Evolutionary conservation across 2,113 vertebrate genomes (phyloP).

Genomic region (Grallaria varia): DNA sequence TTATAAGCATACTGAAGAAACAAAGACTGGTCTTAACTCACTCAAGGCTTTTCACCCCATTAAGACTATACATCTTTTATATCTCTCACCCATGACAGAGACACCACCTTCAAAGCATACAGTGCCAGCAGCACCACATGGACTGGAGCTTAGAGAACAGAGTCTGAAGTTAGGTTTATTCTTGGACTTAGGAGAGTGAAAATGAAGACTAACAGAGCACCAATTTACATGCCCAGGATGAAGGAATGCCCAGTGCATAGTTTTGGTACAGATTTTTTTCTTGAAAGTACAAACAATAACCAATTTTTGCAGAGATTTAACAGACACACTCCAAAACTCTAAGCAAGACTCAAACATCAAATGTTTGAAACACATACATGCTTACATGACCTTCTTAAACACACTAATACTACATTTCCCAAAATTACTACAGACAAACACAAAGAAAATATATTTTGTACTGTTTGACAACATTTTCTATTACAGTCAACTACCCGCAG

Average conservation of each 20-base stretch:
- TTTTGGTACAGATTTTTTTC: background rate
- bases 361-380: background rate
- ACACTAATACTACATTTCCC: background rate
- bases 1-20: background rate
- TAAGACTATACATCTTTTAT: background rate
- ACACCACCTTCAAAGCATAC: background rate
- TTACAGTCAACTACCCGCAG: background rate
- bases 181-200: background rate
- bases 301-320: background rate
- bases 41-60: background rate
- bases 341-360: background rate
- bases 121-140: background rate
- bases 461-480: background rate
- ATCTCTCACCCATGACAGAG: background rate
- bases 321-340: background rate
- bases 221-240: fast-evolving
- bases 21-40: background rate
- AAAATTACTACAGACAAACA: background rate
- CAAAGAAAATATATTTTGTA: background rate
- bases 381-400: background rate
- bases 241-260: background rate
- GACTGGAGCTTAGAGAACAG: background rate
- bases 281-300: background rate
- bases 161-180: background rate
- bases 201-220: background rate